Evolutionary conservation across 2,797 vertebrate species (phyloP), one percentile per base, ranked within the genome.

Genomic region (Chelidonichthys spinosus): DNA sequence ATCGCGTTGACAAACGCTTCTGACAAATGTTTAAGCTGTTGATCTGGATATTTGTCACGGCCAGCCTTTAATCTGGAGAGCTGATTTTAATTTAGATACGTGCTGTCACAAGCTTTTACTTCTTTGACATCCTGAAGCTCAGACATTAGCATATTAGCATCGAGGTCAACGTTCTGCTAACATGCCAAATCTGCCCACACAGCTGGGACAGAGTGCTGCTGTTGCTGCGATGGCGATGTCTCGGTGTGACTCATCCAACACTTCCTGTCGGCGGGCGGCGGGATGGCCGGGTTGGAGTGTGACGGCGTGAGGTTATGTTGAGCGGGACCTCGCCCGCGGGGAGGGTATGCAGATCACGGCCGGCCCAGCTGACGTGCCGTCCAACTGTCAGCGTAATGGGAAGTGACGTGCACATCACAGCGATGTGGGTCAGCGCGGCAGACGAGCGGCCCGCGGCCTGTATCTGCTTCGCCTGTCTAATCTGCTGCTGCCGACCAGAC

Each of bases 371-470:
- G 91, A 95, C 80, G 88, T 39, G 81, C 83, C 63, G 63, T 85
- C 80, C 74, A 72, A 62, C 87, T 85, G 93, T 92, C 93, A 92
- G 86, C 53, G 86, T 94, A 92, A 94, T 93, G 90, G 90, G 90
- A 95, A 93, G 93, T 92, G 92, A 94, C 91, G 89, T 88, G 89
- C 92, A 93, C 92, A 95, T 96, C 91, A 92, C 76, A 87, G 92
- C 95, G 94, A 96, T 96, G 93, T 96, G 94, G 95, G 94, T 96
- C 94, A 95, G 87, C 88, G 87, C 92, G 92, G 90, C 92, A 95
- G 92, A 95, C 93, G 93, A 95, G 89, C 91, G 86, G 91, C 94
- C 92, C 85, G 84, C 89, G 90, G 92, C 93, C 90, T 88, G 82
- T 92, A 92, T 95, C 94, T 92, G 89, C 94, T 93, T 82, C 74